A percentile compares a stretch with the other conserved stretches of the same genome.
Evolutionary conservation across 1,140 invertebrate species (phyloP).

Genomic region (Apis cerana): DNA sequence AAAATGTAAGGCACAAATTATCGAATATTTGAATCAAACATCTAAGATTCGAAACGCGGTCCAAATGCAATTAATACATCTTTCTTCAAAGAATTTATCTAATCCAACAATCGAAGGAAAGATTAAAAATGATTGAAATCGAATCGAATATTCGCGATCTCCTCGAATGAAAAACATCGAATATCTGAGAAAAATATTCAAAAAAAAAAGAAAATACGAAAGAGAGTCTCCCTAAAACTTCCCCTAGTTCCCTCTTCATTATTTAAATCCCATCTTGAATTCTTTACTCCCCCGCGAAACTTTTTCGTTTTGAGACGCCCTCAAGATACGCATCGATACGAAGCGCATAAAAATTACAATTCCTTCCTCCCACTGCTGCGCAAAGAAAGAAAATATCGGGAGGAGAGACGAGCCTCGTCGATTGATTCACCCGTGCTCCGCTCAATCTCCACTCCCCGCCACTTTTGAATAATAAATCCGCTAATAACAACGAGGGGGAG

Average conservation of each 20-base stretch:
- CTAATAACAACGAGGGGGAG: slow-evolving; percentile 19
- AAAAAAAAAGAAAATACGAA: too few species aligned
- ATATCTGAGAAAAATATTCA: too few species aligned
- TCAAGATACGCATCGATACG: background rate
- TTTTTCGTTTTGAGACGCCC: background rate
- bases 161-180: too few species aligned
- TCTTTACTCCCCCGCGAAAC: background rate
- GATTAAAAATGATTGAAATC: too few species aligned
- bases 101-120: too few species aligned
- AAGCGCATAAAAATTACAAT: background rate
- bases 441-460: slow-evolving; percentile 47
- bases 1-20: too few species aligned
- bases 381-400: background rate
- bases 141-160: too few species aligned
- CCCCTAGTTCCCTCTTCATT: background rate
- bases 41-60: too few species aligned
- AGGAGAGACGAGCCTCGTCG: background rate
- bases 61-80: too few species aligned
- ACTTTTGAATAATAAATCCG: slow-evolving; percentile 53
- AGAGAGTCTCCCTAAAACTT: background rate
- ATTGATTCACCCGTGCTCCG: background rate
- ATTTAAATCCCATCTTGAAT: background rate
- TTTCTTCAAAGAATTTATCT: too few species aligned
- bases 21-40: too few species aligned
- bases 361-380: background rate